A percentile compares a stretch with the other conserved stretches of the same genome.
Evolutionary conservation across 2,888 invertebrate genomes (phyloP).

Genomic region (Fabriciana adippe): DNA sequence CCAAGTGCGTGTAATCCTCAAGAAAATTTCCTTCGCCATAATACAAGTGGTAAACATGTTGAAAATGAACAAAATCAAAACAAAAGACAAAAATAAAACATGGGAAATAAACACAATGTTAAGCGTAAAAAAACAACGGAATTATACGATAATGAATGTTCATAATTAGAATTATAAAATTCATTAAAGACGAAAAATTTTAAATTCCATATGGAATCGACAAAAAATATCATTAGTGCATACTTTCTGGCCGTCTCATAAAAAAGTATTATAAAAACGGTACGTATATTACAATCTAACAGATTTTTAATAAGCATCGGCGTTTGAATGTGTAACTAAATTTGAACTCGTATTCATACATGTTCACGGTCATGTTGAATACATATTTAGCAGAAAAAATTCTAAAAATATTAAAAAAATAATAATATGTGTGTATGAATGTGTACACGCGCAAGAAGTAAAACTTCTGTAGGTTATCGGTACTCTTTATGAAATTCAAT

Average conservation of each 20-base stretch:
- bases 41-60: neutral
- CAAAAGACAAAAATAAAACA: slow-evolving; percentile 5
- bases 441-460: too few species aligned
- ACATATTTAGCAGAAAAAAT: too few species aligned
- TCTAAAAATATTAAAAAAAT: too few species aligned
- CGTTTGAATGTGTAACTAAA: neutral
- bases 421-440: too few species aligned
- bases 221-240: slow-evolving; percentile 13
- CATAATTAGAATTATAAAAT: slow-evolving; percentile 9
- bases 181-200: slow-evolving; percentile 4
- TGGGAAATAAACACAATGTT: slow-evolving; percentile 22
- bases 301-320: neutral
- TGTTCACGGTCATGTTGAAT: too few species aligned
- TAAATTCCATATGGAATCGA: neutral
- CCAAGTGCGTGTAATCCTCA: too few species aligned
- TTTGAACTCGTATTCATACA: too few species aligned
- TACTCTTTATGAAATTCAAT: too few species aligned
- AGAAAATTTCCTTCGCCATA: too few species aligned
- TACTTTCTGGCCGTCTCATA: neutral
- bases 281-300: neutral
- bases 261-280: neutral
- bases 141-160: slow-evolving; percentile 1
- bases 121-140: slow-evolving; percentile 22
- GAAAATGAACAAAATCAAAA: neutral
- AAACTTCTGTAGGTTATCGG: too few species aligned